Conservation (phyloP, 92 coral and sea anemone species). For the Actinernus sp. region DNA sequence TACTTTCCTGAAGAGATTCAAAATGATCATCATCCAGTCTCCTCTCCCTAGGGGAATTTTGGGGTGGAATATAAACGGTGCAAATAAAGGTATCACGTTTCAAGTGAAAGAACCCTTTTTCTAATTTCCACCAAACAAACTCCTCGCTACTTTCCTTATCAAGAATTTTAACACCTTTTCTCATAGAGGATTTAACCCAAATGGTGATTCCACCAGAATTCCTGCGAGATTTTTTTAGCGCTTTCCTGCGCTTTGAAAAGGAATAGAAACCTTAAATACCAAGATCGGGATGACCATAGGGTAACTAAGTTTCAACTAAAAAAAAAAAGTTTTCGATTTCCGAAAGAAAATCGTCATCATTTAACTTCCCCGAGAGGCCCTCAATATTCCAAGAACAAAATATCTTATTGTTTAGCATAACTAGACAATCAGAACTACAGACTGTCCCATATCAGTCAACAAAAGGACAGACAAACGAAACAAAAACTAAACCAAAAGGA, state of each 20-base stretch:
- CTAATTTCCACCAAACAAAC: slow-evolving; percentile 28
- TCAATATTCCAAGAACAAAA: slow-evolving; percentile 39
- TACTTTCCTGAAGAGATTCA: too few species aligned
- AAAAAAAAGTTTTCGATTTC: slow-evolving; percentile 7
- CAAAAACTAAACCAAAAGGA: not conserved
- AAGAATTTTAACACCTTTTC: slow-evolving; percentile 22
- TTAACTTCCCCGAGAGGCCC: slow-evolving; percentile 9
- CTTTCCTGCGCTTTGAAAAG: slow-evolving; percentile 26
- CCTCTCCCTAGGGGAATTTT: too few species aligned
- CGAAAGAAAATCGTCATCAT: slow-evolving; percentile 15
- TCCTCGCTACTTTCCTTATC: slow-evolving; percentile 8
- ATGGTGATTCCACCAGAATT: slow-evolving; percentile 33
- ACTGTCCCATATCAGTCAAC: too few species aligned
- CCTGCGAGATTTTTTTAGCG: slow-evolving; percentile 12
- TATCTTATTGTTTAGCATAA: too few species aligned
- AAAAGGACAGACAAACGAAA: not conserved
- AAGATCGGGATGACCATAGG: not conserved
- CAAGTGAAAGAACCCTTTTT: slow-evolving; percentile 12
- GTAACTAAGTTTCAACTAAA: slow-evolving; percentile 27
- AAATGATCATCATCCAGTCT: too few species aligned
- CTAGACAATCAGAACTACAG: too few species aligned
- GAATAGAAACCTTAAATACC: slow-evolving; percentile 33
- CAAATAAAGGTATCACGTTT: slow-evolving; percentile 14
- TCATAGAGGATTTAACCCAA: slow-evolving; percentile 5
- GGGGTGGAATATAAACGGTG: slow-evolving; percentile 10